These are phyloP conservation scores for Picathartes gymnocephalus DNA, from an alignment of 2,113 vertebrate genomes.

Conservation along the genomic window DNA sequence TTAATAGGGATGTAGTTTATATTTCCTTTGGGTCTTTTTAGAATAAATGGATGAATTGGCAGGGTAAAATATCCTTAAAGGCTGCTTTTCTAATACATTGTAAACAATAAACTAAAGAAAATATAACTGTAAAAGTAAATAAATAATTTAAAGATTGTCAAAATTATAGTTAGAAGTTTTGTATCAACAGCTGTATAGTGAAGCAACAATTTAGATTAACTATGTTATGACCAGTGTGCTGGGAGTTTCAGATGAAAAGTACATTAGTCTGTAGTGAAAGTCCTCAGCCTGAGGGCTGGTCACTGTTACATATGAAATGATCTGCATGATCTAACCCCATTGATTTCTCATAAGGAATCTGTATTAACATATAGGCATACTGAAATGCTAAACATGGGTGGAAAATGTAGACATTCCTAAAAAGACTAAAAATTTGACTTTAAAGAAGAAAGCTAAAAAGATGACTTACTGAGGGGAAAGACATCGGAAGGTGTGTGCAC, in stretches of 20 bases:
- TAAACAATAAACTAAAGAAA: neutral
- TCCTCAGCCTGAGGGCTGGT: neutral
- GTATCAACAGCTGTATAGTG: neutral
- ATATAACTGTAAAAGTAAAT: neutral
- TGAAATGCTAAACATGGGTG: neutral
- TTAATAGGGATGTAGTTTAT: neutral
- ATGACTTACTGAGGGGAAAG: neutral
- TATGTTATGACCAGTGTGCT: neutral
- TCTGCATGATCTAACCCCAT: neutral
- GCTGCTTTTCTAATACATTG: neutral
- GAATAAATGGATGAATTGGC: neutral
- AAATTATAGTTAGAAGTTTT: neutral
- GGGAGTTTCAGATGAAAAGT: neutral
- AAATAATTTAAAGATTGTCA: neutral
- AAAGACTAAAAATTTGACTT: neutral
- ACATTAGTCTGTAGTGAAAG: neutral
- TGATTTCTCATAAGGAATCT: neutral
- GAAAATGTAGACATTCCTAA: neutral
- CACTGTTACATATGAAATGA: neutral
- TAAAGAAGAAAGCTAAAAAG: neutral
- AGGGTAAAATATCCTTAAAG: neutral
- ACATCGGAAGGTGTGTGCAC: neutral
- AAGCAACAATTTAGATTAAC: neutral
- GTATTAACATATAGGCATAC: neutral
- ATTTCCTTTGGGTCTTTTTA: neutral